These are phyloP conservation scores for Mesoclemmys tuberculata DNA, from an alignment of 2,113 vertebrate species.

Conservation along the genomic window DNA sequence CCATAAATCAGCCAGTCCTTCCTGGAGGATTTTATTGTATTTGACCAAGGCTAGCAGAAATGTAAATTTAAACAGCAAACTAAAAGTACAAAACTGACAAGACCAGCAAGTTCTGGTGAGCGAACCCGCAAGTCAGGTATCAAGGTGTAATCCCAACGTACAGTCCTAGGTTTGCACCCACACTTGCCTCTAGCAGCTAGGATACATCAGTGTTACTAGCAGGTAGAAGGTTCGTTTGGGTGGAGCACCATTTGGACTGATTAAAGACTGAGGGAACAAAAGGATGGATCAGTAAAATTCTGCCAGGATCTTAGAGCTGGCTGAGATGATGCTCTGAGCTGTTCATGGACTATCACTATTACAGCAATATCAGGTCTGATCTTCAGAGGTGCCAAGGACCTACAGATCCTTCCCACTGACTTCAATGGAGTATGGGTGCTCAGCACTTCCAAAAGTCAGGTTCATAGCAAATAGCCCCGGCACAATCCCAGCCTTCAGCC, in stretches of 20 bases:
- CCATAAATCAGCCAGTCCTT: not conserved
- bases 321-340: not conserved
- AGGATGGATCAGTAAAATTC: not conserved
- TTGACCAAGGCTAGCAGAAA: slow-evolving; percentile 18
- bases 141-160: not conserved
- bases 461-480: not conserved
- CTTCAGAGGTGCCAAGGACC: not conserved
- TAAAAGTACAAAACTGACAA: slow-evolving; percentile 16
- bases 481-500: not conserved
- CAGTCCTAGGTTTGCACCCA: not conserved
- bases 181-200: not conserved
- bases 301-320: not conserved
- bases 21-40: not conserved
- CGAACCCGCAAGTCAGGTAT: not conserved
- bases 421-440: not conserved
- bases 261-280: not conserved
- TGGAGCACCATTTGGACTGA: not conserved
- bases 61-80: slow-evolving; percentile 18
- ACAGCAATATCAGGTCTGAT: not conserved
- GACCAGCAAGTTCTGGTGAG: not conserved
- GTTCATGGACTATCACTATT: not conserved
- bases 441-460: not conserved
- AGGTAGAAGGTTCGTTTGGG: not conserved
- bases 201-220: not conserved
- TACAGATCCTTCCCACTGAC: not conserved